Conservation (phyloP, 1,140 invertebrate species). For the Pachypeltis micranthus region DNA sequence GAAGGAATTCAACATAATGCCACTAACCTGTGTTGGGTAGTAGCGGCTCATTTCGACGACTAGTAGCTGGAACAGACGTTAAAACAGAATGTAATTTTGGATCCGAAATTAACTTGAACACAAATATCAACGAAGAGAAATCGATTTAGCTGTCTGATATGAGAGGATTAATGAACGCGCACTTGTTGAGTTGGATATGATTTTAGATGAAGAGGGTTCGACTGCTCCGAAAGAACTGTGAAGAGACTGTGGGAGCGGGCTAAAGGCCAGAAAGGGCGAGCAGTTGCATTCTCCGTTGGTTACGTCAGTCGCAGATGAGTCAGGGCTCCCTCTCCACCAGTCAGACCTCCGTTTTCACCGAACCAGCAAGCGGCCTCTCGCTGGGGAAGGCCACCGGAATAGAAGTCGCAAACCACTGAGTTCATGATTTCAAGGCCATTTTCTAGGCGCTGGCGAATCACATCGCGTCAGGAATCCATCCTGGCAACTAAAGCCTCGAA, state of each 20-base stretch:
- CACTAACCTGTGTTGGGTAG: constrained; percentile 19
- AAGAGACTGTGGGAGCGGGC: too few relatives aligned
- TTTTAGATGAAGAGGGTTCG: background rate
- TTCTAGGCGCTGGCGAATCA: too few relatives aligned
- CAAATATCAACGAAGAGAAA: background rate
- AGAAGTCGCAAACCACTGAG: too few relatives aligned
- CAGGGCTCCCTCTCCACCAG: too few relatives aligned
- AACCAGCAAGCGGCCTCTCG: too few relatives aligned
- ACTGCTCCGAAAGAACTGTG: too few relatives aligned
- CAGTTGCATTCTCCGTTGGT: background rate
- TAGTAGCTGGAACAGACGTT: background rate
- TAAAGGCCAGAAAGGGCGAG: background rate
- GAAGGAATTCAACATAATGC: background rate
- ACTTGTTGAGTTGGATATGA: background rate
- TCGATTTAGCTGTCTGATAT: background rate
- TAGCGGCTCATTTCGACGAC: constrained; percentile 16
- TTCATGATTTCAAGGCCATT: too few relatives aligned
- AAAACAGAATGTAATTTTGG: background rate
- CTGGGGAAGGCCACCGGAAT: too few relatives aligned
- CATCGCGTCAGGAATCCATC: too few relatives aligned
- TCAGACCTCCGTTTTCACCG: too few relatives aligned
- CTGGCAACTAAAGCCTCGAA: too few relatives aligned
- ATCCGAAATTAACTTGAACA: too few relatives aligned
- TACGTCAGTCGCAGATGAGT: background rate
- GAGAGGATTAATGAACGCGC: background rate